Conservation (phyloP, 2,888 invertebrate genomes). For the Drosophila prolongata region DNA sequence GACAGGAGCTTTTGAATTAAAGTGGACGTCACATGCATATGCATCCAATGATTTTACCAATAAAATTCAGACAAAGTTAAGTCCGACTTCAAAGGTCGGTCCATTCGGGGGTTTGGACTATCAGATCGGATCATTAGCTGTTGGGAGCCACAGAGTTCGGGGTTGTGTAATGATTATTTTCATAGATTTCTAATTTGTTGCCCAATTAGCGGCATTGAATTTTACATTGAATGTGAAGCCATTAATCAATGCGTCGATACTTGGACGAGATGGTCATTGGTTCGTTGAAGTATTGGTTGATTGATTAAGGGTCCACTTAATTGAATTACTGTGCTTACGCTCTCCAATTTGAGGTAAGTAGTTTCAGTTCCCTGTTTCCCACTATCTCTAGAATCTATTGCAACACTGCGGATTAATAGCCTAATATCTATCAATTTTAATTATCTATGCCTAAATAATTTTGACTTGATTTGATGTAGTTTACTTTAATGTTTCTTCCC, state of each 20-base stretch:
- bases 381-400: background rate
- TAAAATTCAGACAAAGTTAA: conserved; percentile 18
- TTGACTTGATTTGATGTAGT: background rate
- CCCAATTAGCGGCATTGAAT: conserved; percentile 71
- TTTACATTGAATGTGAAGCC: conserved; percentile 45
- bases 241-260: conserved; percentile 41
- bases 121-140: conserved; percentile 3
- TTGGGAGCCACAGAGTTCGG: background rate
- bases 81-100: conserved; percentile 6
- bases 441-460: no score
- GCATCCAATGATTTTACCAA: conserved; percentile 7
- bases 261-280: background rate
- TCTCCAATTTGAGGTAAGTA: conserved; percentile 18
- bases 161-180: conserved; percentile 27
- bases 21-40: conserved; percentile 16
- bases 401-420: background rate
- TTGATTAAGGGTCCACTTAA: conserved; percentile 32
- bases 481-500: background rate
- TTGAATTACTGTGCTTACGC: conserved; percentile 20
- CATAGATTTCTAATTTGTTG: conserved; percentile 70
- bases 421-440: background rate
- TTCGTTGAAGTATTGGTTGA: conserved; percentile 23
- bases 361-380: background rate
- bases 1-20: conserved; percentile 30
- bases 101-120: background rate